Percentiles rank a stretch among this genome's conserved stretches.
phyloP scores from a whole-genome alignment of 2,797 vertebrate species.

The Rhinoraja longicauda region DNA sequence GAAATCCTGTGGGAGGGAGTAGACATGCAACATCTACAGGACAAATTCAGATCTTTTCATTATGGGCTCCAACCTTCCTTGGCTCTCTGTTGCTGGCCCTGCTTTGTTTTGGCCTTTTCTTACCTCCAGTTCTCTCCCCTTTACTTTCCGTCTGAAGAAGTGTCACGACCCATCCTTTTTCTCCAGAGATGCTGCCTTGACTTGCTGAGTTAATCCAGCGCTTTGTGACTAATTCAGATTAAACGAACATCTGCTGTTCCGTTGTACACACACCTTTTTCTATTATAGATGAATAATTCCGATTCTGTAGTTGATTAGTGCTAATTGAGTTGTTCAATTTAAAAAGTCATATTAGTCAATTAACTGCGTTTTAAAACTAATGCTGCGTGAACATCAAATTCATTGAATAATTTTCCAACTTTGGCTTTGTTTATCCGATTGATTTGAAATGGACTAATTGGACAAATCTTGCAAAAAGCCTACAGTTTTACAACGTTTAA shows the following conservation, averaged over 20 bases:
- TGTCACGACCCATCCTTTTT: too few relatives aligned
- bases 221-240: too few relatives aligned
- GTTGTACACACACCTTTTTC: not conserved
- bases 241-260: too few relatives aligned
- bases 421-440: not conserved
- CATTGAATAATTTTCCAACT: not conserved
- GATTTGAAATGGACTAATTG: not conserved
- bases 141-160: too few relatives aligned
- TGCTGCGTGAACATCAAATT: not conserved
- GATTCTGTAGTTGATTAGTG: not conserved
- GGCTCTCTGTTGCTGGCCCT: too few relatives aligned
- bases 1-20: not conserved
- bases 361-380: not conserved
- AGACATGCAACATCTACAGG: not conserved
- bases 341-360: not conserved
- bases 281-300: not conserved
- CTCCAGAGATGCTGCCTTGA: too few relatives aligned
- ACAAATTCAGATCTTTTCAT: not conserved
- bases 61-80: too few relatives aligned
- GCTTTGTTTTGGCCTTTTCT: too few relatives aligned
- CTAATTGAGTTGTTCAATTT: not conserved
- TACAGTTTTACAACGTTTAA: too few relatives aligned
- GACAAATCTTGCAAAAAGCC: not conserved
- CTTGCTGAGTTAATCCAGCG: too few relatives aligned
- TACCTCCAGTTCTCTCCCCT: too few relatives aligned